Base-by-base conservation (phyloP, 2,797 vertebrate genomes). In the Pipistrellus pygmaeus region DNA sequence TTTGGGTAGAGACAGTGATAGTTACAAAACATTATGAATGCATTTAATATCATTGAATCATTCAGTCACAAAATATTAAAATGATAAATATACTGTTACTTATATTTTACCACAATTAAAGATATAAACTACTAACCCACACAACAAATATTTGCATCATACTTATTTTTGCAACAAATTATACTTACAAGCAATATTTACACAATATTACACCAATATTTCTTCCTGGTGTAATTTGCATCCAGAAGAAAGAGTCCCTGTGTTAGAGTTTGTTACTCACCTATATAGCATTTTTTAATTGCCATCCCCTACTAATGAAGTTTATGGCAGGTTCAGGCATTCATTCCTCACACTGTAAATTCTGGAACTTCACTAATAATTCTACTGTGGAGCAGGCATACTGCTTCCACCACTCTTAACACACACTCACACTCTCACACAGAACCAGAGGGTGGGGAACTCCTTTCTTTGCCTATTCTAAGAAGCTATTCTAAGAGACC, bases 401-500 rank as follows among this genome's bases (percentile, higher is more conserved):
- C 27, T 88, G 51, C 27, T 6, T 91, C 92, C 77, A 62, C n/a
- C 92, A 89, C 14, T 83, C 25, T 78, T n/a, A 90, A 92, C 10
- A 93, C 77, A 35, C 44, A 66, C 88, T 18, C 86, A 27, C 81
- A 3, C 30, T 60, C 38, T 10, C 46, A 35, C 76, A 55, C n/a
- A 84, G 89, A 69, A 66, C 81, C 11, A 27, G 0, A 38, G 13
- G 12, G 32, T 18, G 13, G 14, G 4, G 46, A 3, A 14, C 35
- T 60, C 35, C 14, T 91, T 96, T 88, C 35, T 82, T 93, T 18
- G 81, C 95, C 88, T 85, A 18, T 90, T 94, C 88, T 96, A 82
- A 91, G 83, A 96, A 97, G 93, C 88, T 95, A 6, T 93, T 97
- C 71, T 85, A 77, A 97, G 92, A 96, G 35, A 88, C n/a, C 78